These are phyloP conservation scores for Ariopsis seemanni DNA, from an alignment of 2,113 vertebrate species.

Conservation along the genomic window DNA sequence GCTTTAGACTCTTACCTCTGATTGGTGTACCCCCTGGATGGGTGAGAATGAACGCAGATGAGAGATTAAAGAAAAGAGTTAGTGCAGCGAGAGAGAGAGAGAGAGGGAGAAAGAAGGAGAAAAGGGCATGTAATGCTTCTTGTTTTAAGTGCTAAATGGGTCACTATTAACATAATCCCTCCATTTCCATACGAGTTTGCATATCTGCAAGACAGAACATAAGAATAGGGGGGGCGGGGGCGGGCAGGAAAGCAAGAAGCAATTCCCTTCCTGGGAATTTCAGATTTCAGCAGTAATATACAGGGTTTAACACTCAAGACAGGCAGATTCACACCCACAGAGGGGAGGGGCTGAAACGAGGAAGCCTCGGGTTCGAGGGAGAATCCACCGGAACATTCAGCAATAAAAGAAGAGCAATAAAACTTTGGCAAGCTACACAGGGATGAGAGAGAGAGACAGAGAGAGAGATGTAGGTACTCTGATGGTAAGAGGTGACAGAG, in stretches of 20 bases:
- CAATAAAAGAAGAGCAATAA: slow-evolving; percentile 38
- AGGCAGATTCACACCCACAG: slow-evolving; percentile 43
- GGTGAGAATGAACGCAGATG: slow-evolving; percentile 95
- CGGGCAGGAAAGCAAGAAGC: not conserved
- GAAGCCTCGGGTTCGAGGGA: slow-evolving; percentile 27
- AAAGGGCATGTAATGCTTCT: slow-evolving; percentile 54
- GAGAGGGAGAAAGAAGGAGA: slow-evolving; percentile 30
- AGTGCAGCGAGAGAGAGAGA: slow-evolving; percentile 75
- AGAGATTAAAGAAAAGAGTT: slow-evolving; percentile 95
- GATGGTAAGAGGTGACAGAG: slow-evolving; percentile 44
- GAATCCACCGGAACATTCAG: slow-evolving; percentile 48
- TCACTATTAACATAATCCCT: not conserved
- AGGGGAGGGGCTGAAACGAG: slow-evolving; percentile 21
- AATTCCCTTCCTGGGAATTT: not conserved
- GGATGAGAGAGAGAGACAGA: slow-evolving; percentile 14
- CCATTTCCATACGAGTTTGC: not conserved
- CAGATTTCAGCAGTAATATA: not conserved
- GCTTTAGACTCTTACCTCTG: slow-evolving; percentile 92
- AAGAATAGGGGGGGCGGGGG: not conserved
- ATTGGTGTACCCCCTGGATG: slow-evolving; percentile 96
- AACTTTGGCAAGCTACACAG: slow-evolving; percentile 34
- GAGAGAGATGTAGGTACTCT: slow-evolving; percentile 40
- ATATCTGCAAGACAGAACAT: not conserved
- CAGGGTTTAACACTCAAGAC: slow-evolving; percentile 50
- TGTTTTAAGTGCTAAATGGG: slow-evolving; percentile 69